Conservation (phyloP, 1,140 invertebrate genomes). For the Arctopsyche grandis region DNA sequence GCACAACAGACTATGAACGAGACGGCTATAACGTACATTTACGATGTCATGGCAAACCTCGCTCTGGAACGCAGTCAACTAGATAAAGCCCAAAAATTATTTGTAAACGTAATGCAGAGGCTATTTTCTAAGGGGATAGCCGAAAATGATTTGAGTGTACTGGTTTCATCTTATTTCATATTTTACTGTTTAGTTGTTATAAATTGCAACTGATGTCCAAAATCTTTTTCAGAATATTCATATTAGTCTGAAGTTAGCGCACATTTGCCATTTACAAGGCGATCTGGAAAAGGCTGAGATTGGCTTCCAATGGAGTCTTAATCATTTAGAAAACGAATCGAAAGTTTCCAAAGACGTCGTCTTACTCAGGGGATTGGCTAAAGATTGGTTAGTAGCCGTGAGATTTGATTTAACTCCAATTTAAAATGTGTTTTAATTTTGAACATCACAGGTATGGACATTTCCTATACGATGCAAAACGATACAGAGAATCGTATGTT, state of each 20-base stretch:
- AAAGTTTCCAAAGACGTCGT: conserved; percentile 66
- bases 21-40: conserved; percentile 85
- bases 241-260: conserved; percentile 78
- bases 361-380: conserved; percentile 75
- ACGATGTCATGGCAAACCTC: conserved; percentile 91
- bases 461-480: conserved; percentile 74
- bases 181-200: background rate
- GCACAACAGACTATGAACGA: conserved; percentile 82
- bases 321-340: conserved; percentile 71
- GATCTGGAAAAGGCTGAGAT: conserved; percentile 74
- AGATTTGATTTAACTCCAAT: background rate
- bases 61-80: conserved; percentile 80
- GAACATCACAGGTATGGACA: conserved; percentile 72
- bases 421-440: background rate
- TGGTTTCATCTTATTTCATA: conserved; percentile 5
- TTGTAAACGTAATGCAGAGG: conserved; percentile 82
- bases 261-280: conserved; percentile 73
- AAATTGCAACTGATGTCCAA: background rate
- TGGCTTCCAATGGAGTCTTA: conserved; percentile 82
- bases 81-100: conserved; percentile 86
- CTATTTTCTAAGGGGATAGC: conserved; percentile 74
- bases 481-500: conserved; percentile 72
- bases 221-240: conserved; percentile 55
- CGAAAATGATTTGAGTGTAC: conserved; percentile 79
- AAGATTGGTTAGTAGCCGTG: conserved; percentile 69